Evolutionary conservation across 2,888 invertebrate species (phyloP), one percentile per base, ranked within the genome.

Genomic region (Drosophila macrospina): DNA sequence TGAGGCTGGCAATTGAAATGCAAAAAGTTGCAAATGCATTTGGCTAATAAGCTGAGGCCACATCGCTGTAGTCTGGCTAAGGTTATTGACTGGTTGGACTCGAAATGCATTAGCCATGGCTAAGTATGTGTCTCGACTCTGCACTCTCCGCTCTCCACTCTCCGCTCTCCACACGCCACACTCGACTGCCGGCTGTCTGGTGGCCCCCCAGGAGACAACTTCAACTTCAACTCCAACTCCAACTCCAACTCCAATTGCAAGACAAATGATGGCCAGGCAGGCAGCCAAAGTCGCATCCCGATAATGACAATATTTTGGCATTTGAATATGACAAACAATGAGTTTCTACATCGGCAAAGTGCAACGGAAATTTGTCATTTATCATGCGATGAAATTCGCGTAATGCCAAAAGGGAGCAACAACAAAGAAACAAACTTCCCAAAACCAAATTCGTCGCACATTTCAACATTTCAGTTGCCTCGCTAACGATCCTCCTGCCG

Each of bases 241-340:
- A 10, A 24, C 0, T 34, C 20, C 48, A 11, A 47, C 32, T 32
- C 71, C 86, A 75, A 83, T 74, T 61, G 69, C 63, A 81, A 85
- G 85, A 85, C 85, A 85, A 85, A 85, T 85, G 85, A 85, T 85
- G 32, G 44, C 8, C 50, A 51, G 50, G 45, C 41, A 44, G 20
- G 20, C 39, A 51, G 13, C 37, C 52, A 47, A 54, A 56, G 44
- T 47, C 64, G 41, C 68, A 47, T 50, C 47, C 68, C 63, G 73
- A 87, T 87, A 89, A 85, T 87, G 89, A 87, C 86, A 85, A 87
- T 89, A 78, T 89, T 82, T 82, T 83, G 77, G 74, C 82, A 89
- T 85, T 85, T 89, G 84, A 87, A 83, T 84, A 83, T 83, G 83
- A 88, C 87, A 83, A 83, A 84, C 87, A 84, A 86, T 87, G 73